Conservation (phyloP, 1,140 invertebrate genomes). For the Achatina immaculata region DNA sequence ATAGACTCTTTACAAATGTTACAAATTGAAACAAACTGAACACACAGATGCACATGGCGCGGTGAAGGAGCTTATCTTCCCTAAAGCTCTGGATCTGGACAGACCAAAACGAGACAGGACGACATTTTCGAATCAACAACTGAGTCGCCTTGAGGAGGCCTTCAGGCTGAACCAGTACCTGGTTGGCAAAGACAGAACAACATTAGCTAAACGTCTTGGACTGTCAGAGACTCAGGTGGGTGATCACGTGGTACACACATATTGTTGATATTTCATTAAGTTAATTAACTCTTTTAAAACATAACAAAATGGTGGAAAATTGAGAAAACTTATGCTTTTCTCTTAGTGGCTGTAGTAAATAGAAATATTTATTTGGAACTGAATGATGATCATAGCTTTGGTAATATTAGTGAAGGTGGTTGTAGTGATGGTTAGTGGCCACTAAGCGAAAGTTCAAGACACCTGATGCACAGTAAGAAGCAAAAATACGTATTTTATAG, state of each 20-base stretch:
- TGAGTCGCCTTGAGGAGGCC: constrained; percentile 90
- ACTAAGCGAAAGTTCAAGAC: too few species aligned
- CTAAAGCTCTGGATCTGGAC: constrained; percentile 74
- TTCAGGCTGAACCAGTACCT: constrained; percentile 95
- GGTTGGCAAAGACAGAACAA: constrained; percentile 92
- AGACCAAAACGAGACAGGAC: constrained; percentile 87
- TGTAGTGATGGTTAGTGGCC: too few species aligned
- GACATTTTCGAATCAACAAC: constrained; percentile 93
- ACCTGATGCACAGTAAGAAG: too few species aligned
- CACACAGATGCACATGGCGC: constrained; percentile 71
- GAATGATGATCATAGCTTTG: too few species aligned
- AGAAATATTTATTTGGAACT: too few species aligned
- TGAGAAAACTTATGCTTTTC: neutral
- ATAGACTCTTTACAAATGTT: neutral
- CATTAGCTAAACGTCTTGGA: constrained; percentile 87
- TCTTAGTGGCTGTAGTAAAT: too few species aligned
- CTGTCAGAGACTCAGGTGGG: constrained; percentile 90
- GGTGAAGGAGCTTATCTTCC: constrained; percentile 73
- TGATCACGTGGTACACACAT: too few species aligned
- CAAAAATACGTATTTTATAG: too few species aligned
- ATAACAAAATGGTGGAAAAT: neutral
- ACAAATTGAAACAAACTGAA: neutral
- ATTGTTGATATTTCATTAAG: neutral
- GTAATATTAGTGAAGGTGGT: too few species aligned
- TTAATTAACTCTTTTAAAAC: neutral